Evolutionary conservation across 2,888 invertebrate species (phyloP).

Genomic region (Odontocerum albicorne): DNA sequence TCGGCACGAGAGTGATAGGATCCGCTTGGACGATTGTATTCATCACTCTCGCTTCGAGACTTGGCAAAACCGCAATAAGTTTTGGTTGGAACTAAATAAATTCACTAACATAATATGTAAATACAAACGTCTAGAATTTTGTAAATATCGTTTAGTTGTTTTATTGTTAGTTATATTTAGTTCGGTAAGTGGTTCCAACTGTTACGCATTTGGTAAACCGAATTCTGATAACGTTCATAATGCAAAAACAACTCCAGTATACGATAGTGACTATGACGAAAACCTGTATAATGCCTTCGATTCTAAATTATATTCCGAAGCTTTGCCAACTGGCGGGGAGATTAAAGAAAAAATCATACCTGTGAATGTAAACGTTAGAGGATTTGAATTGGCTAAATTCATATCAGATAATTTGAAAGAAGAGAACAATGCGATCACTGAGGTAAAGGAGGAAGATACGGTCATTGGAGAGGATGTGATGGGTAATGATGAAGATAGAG

Average conservation of each 20-base stretch:
- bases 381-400: constrained; percentile 11
- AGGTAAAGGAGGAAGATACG: not conserved
- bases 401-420: constrained; percentile 12
- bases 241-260: constrained; percentile 22
- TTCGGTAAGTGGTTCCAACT: not conserved
- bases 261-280: constrained; percentile 30
- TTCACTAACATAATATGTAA: no score
- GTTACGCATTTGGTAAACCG: not conserved
- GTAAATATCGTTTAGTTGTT: not conserved
- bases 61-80: constrained; percentile 3
- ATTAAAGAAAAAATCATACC: constrained; percentile 25
- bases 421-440: not conserved
- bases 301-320: constrained; percentile 8
- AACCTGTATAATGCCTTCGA: constrained; percentile 15
- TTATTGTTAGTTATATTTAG: not conserved
- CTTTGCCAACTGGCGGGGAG: constrained; percentile 20
- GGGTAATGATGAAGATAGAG: not conserved
- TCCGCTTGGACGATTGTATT: not conserved
- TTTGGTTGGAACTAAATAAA: constrained; percentile 1
- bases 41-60: no score
- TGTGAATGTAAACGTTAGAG: constrained; percentile 9
- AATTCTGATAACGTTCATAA: no score
- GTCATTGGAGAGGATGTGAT: no score
- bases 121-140: no score
- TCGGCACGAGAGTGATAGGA: constrained; percentile 22